These are phyloP conservation scores for Phyllopteryx taeniolatus DNA, from an alignment of 2,113 vertebrate genomes.

Conservation along the genomic window DNA sequence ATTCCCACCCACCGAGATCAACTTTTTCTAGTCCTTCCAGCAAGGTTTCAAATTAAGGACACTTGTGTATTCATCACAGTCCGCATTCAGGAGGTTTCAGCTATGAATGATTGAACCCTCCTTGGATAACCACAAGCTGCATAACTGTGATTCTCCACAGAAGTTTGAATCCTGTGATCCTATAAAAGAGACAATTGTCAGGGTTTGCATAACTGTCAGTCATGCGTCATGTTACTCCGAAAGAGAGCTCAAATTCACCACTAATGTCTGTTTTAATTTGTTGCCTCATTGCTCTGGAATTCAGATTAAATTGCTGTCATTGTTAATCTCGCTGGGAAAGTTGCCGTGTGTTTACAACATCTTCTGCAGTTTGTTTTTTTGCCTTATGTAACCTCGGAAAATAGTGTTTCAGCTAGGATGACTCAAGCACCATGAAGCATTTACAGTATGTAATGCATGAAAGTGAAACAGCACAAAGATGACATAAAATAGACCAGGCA, in stretches of 20 bases:
- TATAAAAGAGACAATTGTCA: constrained; percentile 64
- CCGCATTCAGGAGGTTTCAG: background rate
- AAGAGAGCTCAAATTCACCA: constrained; percentile 53
- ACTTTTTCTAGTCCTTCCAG: constrained; percentile 26
- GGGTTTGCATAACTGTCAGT: constrained; percentile 62
- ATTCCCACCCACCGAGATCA: constrained; percentile 42
- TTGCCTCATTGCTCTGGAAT: constrained; percentile 67
- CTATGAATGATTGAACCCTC: background rate
- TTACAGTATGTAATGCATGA: background rate
- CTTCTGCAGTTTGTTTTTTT: constrained; percentile 33
- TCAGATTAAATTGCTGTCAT: constrained; percentile 30
- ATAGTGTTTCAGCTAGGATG: constrained; percentile 7
- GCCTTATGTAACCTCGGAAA: constrained; percentile 1
- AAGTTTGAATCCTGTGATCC: constrained; percentile 27
- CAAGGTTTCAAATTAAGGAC: constrained; percentile 17
- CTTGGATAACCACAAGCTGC: background rate
- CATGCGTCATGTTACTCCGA: constrained; percentile 57
- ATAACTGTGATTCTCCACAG: background rate
- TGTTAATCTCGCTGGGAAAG: constrained; percentile 36
- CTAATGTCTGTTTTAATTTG: constrained; percentile 62
- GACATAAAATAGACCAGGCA: background rate
- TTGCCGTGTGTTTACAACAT: constrained; percentile 22
- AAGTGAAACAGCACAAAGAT: background rate
- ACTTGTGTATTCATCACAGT: background rate
- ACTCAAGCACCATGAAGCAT: background rate